Conservation (phyloP, 2,888 invertebrate genomes). For the Stenolophus ochropezus region DNA sequence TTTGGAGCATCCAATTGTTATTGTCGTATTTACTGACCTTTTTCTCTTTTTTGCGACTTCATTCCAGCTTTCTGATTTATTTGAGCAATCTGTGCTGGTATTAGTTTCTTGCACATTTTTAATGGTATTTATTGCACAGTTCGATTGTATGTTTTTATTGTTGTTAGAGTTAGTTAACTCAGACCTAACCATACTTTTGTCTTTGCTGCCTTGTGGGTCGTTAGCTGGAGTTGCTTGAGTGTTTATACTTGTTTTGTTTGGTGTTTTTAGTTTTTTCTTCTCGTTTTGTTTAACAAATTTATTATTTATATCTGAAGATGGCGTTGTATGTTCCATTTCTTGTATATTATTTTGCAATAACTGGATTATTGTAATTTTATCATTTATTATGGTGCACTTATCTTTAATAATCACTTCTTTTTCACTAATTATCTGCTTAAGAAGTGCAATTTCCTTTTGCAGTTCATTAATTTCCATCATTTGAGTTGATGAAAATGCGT, state of each 20-base stretch:
- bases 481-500: neutral
- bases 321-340: neutral
- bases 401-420: no score
- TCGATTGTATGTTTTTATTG: neutral
- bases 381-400: no score
- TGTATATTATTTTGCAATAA: neutral
- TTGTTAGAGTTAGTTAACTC: neutral
- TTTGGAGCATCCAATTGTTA: no score
- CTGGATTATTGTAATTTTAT: neutral
- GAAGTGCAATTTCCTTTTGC: neutral
- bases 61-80: no score
- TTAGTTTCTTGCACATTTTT: no score
- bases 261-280: neutral
- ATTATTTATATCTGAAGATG: neutral
- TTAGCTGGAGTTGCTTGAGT: neutral
- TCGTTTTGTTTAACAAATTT: neutral
- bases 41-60: no score
- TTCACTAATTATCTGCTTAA: neutral
- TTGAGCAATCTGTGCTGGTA: no score
- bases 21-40: no score
- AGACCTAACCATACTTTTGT: neutral
- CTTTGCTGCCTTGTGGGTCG: neutral
- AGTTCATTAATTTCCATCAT: neutral
- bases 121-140: neutral
- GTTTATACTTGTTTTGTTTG: no score